A percentile compares a stretch with the other conserved stretches of the same genome.
Evolutionary conservation across 2,888 invertebrate species (phyloP).

Genomic region (Allolobophora icterica): DNA sequence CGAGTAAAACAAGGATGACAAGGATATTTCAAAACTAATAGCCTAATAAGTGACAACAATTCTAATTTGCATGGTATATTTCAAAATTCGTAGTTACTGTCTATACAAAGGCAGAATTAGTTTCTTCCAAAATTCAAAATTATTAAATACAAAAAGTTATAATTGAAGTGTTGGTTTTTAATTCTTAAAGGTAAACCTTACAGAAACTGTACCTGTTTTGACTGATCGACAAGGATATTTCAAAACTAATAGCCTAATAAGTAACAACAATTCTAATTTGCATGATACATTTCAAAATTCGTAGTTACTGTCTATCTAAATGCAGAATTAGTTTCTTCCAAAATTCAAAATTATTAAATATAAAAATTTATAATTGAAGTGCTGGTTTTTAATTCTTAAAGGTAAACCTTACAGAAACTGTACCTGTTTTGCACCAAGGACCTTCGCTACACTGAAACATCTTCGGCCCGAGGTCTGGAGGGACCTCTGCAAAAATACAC

Average conservation of each 20-base stretch:
- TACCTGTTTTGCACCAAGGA: conserved; percentile 6
- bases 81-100: neutral
- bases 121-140: neutral
- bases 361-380: neutral
- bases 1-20: no score
- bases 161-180: neutral
- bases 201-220: conserved; percentile 1
- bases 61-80: neutral
- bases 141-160: neutral
- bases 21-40: neutral
- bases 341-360: neutral
- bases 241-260: neutral
- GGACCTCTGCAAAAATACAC: neutral
- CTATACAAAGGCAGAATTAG: neutral
- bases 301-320: neutral
- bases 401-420: neutral
- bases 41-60: neutral
- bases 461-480: neutral
- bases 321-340: neutral
- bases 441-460: neutral
- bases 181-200: neutral
- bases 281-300: neutral
- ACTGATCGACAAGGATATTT: no score
- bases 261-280: neutral
- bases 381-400: neutral